phyloP scores from a whole-genome alignment of 2,113 vertebrate genomes.

The Alligator mississippiensis region DNA sequence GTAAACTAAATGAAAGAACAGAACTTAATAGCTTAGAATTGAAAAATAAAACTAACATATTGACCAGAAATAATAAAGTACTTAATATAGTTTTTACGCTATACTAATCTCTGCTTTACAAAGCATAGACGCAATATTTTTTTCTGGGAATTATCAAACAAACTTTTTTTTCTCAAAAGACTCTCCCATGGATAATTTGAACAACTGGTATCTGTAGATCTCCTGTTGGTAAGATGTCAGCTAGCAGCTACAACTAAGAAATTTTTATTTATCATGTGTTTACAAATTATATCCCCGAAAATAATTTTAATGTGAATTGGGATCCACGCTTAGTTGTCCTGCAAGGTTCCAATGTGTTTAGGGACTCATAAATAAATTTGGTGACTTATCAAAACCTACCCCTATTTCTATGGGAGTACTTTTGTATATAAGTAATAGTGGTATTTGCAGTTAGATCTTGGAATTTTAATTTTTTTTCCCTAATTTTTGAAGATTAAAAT shows the following conservation, averaged over 20 bases:
- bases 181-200: background rate
- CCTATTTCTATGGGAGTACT: background rate
- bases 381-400: background rate
- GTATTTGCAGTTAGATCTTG: background rate
- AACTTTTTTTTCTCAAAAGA: background rate
- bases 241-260: background rate
- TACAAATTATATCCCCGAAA: background rate
- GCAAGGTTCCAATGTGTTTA: background rate
- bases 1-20: background rate
- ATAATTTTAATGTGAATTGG: background rate
- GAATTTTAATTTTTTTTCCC: background rate
- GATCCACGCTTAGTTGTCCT: background rate
- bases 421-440: background rate
- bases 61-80: background rate
- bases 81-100: background rate
- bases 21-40: background rate
- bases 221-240: background rate
- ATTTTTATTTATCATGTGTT: background rate
- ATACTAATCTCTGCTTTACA: background rate
- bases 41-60: background rate
- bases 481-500: too few species aligned
- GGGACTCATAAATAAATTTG: background rate
- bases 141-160: background rate
- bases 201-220: background rate
- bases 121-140: background rate